Base-by-base conservation (phyloP, 2,113 vertebrate species). In the Plecotus auritus region DNA sequence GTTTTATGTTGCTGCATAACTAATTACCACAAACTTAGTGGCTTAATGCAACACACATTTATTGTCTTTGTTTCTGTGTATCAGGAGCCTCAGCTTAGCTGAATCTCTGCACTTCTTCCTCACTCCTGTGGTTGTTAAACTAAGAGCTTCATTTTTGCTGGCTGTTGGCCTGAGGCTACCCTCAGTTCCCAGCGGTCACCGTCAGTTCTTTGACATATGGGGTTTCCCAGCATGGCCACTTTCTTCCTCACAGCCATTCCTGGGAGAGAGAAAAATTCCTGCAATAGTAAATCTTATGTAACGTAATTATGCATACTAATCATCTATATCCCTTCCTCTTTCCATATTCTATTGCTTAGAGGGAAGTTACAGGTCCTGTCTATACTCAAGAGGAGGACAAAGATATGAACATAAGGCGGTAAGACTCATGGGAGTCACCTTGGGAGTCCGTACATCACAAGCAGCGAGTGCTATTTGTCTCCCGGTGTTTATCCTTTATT, bases 51-150 rank as follows among this genome's bases (percentile, higher is more conserved):
- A 18, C 6, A 45, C n/a, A 37, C 28, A 80, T 72, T 85, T 76
- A 95, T 81, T 87, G 22, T 91, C 61, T 94, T 96, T 69, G 61
- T 95, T 93, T 96, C 26, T 95, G 37, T 88, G 18, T 9, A 40
- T 76, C 66, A 85, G 42, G 26, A 42, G 49, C 81, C 47, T 64
- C n/a, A 88, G 12, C 18, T 80, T 70, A 87, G n/a, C 8, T 89
- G 89, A 92, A 22, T 61, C 56, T 85, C 67, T 81, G 73, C 28
- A n/a, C 30, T 77, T 90, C 2, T 84, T 70, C 76, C 17, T 95
- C n/a, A 1, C 5, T 88, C 51, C 67, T 86, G 37, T 69, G 32
- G 4, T 86, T 91, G 26, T 83, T 81, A 37, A 37, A 66, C 42
- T 77, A 37, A 82, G 51, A 81, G 22, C 54, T 94, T 95, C 77